These are phyloP conservation scores for Tenthredo amoena DNA, from an alignment of 2,888 invertebrate species.

Conservation along the genomic window DNA sequence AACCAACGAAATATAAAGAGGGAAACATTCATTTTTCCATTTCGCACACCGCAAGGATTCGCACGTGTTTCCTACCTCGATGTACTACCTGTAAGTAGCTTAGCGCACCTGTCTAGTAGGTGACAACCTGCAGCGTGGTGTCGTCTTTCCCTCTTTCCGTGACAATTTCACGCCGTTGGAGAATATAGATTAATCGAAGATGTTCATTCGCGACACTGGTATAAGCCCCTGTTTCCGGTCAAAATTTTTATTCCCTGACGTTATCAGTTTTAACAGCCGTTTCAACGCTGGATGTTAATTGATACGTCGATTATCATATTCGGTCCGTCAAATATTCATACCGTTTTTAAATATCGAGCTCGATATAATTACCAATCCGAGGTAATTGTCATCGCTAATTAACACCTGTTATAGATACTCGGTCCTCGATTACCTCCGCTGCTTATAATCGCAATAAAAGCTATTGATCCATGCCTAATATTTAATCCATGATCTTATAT, in stretches of 20 bases:
- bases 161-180: not conserved
- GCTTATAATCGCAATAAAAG: not conserved
- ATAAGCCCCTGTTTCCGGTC: not conserved
- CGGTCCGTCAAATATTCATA: not conserved
- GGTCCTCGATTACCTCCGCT: not conserved
- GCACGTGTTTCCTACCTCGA: not conserved
- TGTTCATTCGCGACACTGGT: not conserved
- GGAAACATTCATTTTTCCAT: not conserved
- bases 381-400: not conserved
- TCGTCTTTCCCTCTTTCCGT: not conserved
- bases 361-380: not conserved
- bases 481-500: not conserved
- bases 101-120: not conserved
- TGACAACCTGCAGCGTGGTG: not conserved
- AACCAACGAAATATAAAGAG: not conserved
- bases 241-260: not conserved
- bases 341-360: not conserved
- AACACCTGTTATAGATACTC: not conserved
- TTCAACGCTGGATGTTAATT: no score
- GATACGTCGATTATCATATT: not conserved
- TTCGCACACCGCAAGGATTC: not conserved
- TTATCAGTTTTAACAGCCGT: not conserved
- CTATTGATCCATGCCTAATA: not conserved
- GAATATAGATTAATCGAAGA: slow-evolving; percentile 17
- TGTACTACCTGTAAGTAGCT: not conserved